These are phyloP conservation scores for Chinchilla lanigera DNA, from an alignment of 2,113 vertebrate species.

Conservation along the genomic window DNA sequence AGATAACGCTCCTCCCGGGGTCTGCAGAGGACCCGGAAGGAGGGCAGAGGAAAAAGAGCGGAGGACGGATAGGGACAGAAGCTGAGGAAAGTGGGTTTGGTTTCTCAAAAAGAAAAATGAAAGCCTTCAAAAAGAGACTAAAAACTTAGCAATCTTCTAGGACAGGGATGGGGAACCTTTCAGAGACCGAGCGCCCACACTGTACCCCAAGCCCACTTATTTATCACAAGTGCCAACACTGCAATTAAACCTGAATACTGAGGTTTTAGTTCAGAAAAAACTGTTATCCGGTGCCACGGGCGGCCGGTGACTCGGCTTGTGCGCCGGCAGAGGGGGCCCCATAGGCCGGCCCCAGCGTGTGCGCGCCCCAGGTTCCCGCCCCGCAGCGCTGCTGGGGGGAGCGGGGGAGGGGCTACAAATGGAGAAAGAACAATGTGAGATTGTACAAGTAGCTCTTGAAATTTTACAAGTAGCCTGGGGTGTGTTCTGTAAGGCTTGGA, in stretches of 20 bases:
- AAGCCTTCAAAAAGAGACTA: background rate
- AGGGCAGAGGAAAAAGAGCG: background rate
- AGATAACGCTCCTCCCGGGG: fast-evolving
- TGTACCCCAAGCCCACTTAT: background rate
- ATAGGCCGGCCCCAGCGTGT: background rate
- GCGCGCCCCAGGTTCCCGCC: background rate
- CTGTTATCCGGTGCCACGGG: background rate
- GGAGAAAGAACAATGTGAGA: background rate
- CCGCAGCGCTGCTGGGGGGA: background rate
- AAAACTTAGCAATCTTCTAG: background rate
- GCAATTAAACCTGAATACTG: background rate
- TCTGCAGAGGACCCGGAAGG: background rate
- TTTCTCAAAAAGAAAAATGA: background rate
- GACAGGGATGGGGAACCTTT: background rate
- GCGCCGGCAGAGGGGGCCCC: background rate
- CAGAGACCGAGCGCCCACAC: background rate
- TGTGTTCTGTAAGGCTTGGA: fast-evolving
- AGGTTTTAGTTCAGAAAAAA: background rate
- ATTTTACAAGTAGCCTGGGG: background rate
- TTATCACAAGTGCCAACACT: background rate
- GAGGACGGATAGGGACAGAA: background rate
- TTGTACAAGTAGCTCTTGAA: background rate
- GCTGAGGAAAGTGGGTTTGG: background rate
- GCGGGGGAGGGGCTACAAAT: too few species aligned
- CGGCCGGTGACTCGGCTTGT: background rate